Conservation (phyloP, 2,797 vertebrate species). For the Nasua narica region DNA sequence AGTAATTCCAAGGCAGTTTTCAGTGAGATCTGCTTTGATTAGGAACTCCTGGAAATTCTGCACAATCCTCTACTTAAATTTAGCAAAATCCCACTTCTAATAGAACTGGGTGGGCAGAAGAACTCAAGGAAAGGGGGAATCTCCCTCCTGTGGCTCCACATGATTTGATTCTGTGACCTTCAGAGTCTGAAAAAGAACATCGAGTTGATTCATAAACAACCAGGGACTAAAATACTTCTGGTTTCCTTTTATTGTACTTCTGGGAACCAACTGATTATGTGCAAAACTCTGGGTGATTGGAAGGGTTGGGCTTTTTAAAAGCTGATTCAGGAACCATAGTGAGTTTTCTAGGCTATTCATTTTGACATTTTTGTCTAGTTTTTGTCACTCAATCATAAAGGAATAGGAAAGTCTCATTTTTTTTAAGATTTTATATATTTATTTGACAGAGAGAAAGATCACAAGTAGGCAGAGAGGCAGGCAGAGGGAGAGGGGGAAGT, state of each 20-base stretch:
- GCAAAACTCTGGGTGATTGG: slow-evolving; percentile 34
- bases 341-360: not conserved
- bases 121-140: not conserved
- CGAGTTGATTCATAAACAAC: slow-evolving; percentile 59
- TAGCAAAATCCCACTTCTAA: not conserved
- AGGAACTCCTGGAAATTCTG: not conserved
- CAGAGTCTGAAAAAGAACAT: slow-evolving; percentile 49
- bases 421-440: too few relatives aligned
- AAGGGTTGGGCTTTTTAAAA: not conserved
- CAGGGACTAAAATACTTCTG: slow-evolving; percentile 55
- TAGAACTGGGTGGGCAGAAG: not conserved
- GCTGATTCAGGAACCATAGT: not conserved
- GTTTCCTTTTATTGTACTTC: slow-evolving; percentile 69
- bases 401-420: slow-evolving; percentile 7
- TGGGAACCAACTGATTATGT: slow-evolving; percentile 46
- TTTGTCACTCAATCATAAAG: slow-evolving; percentile 11
- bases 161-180: slow-evolving; percentile 51
- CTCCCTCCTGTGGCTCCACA: not conserved
- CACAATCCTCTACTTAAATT: not conserved
- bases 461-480: too few relatives aligned
- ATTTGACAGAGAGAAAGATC: too few relatives aligned
- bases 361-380: not conserved
- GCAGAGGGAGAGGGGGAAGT: too few relatives aligned
- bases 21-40: not conserved
- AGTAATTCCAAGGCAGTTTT: not conserved